Evolutionary conservation across 2,888 invertebrate genomes (phyloP), one percentile per base, ranked within the genome.

Genomic region (Parasteatoda lunata): DNA sequence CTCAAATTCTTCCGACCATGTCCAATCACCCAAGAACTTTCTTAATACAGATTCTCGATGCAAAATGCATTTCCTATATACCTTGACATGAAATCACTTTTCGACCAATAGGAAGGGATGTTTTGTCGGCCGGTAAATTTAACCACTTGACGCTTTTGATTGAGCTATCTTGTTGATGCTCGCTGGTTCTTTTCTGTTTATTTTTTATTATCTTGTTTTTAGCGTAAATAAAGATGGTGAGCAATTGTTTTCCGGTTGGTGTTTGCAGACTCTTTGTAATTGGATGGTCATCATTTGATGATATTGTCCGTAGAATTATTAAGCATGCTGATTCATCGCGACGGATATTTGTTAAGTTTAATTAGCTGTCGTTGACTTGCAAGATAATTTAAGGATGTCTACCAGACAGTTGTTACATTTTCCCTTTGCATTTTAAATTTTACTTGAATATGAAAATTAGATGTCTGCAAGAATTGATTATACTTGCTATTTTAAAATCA

Each of bases 11-110:
- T 48, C 80, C 76, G 77, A 80, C 54, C 85, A 80, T 86, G 66
- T 77, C 80, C 85, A 85, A 85, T 85, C 80, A 79, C 51, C 59
- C 68, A 77, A 77, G 59, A 65, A 54, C 59, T 86, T 66, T 66
- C 80, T 86, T 68, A 77, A 52, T 72, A 80, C 71, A 77, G 80
- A 77, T 66, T 73, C 45, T n/a, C 70, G 54, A 59, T 59, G 72
- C n/a, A 52, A n/a, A 59, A 73, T 15, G 52, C 59, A 65, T 76
- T 85, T 85, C 84, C 84, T 85, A 85, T 79, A 79, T 75, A 85
- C 84, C 79, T 69, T 69, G 59, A 71, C 80, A 66, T 72, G 71
- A 45, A 71, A 76, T 49, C 9, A 45, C 51, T 5, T 8, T 45
- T 72, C 66, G 72, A 5, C 85, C 85, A 86, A 86, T 86, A 45